Evolutionary conservation across 2,888 invertebrate genomes (phyloP).

Genomic region (Thelaira solivaga): DNA sequence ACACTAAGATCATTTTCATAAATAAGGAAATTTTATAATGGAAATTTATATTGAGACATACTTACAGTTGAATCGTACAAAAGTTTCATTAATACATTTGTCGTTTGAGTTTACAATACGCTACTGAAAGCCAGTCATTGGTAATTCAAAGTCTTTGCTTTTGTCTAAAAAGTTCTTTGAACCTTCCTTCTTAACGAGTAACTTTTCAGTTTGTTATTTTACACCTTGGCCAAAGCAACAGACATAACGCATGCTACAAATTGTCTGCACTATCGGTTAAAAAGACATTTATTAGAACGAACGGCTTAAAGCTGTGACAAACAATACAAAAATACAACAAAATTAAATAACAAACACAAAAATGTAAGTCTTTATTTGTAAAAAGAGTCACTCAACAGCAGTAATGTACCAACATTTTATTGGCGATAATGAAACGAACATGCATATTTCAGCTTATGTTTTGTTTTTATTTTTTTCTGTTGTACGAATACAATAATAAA

Average conservation of each 20-base stretch:
- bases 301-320: not conserved
- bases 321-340: not conserved
- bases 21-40: not conserved
- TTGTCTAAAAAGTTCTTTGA: conserved; percentile 46
- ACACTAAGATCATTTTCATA: not conserved
- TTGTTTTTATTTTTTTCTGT: too few species aligned
- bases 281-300: conserved; percentile 22
- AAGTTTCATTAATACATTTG: conserved; percentile 24
- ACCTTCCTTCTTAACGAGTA: conserved; percentile 37
- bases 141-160: too few species aligned
- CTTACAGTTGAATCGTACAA: not conserved
- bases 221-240: conserved; percentile 40
- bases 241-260: conserved; percentile 50
- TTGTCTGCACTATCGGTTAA: conserved; percentile 35
- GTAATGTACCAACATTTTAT: conserved; percentile 38
- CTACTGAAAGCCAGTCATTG: too few species aligned
- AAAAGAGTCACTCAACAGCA: too few species aligned
- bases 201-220: conserved; percentile 18
- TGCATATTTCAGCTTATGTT: conserved; percentile 2
- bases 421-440: conserved; percentile 52
- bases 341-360: not conserved
- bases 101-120: conserved; percentile 14
- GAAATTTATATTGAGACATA: conserved; percentile 1
- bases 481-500: too few species aligned
- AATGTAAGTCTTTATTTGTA: not conserved